Conservation (phyloP, 1,140 invertebrate species). For the Calliphora vicina region DNA sequence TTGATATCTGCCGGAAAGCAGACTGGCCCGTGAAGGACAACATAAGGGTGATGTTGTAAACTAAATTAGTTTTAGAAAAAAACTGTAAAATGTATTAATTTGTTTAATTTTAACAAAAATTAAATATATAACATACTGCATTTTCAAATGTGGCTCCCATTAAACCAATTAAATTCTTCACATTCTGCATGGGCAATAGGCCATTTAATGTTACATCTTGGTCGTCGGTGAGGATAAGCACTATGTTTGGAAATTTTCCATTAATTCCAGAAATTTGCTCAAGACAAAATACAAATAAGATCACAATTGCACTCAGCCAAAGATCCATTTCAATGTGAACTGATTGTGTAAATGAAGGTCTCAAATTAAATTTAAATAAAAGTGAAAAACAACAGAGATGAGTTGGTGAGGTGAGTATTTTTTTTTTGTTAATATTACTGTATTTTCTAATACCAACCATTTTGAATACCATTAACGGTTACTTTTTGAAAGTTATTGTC, state of each 20-base stretch:
- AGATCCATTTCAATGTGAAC: neutral
- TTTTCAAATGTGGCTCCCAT: slow-evolving; percentile 76
- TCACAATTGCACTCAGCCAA: neutral
- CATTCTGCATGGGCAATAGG: slow-evolving; percentile 74
- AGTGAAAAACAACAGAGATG: neutral
- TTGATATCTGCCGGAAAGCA: slow-evolving; percentile 84
- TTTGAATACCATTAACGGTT: no score
- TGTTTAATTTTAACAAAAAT: slow-evolving; percentile 19
- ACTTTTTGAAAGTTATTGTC: no score
- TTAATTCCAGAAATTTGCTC: neutral
- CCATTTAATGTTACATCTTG: slow-evolving; percentile 81
- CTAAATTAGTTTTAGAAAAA: slow-evolving; percentile 62
- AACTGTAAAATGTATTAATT: slow-evolving; percentile 29
- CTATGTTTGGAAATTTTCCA: slow-evolving; percentile 72
- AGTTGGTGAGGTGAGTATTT: neutral
- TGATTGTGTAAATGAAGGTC: neutral
- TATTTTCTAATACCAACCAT: no score
- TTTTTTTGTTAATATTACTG: no score
- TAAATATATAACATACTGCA: slow-evolving; percentile 69
- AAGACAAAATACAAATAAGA: neutral
- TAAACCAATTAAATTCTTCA: slow-evolving; percentile 69
- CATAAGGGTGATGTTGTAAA: slow-evolving; percentile 84
- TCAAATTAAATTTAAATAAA: neutral
- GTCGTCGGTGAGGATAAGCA: slow-evolving; percentile 86
- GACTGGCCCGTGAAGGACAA: slow-evolving; percentile 87